These are phyloP conservation scores for Conus ventricosus DNA, from an alignment of 1,140 invertebrate species.

Conservation along the genomic window DNA sequence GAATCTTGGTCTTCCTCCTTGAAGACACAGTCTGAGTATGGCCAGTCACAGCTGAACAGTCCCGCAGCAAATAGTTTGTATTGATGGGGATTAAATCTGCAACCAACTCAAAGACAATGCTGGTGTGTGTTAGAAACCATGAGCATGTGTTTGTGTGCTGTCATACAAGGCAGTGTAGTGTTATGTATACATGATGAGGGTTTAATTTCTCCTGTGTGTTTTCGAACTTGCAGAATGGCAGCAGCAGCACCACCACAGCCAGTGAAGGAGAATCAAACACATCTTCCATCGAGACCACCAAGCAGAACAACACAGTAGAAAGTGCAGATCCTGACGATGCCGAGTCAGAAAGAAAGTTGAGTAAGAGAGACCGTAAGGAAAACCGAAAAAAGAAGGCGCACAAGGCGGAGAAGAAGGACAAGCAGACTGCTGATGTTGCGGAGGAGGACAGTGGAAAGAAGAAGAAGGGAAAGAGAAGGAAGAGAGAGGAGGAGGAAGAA, in stretches of 20 bases:
- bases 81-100: too few relatives aligned
- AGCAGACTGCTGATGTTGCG: not conserved
- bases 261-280: not conserved
- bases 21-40: too few relatives aligned
- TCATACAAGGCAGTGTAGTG: not conserved
- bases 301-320: conserved; percentile 17
- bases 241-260: conserved; percentile 39
- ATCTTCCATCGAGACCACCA: conserved; percentile 29
- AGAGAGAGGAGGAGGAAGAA: conserved; percentile 16
- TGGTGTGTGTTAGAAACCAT: too few relatives aligned
- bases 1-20: too few relatives aligned
- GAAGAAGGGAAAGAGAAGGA: conserved; percentile 11
- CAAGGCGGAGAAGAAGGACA: conserved; percentile 39
- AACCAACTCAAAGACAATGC: too few relatives aligned
- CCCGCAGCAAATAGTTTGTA: too few relatives aligned
- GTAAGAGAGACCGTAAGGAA: conserved; percentile 37
- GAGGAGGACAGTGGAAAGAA: not conserved
- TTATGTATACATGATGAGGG: too few relatives aligned
- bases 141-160: not conserved
- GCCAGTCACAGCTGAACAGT: too few relatives aligned
- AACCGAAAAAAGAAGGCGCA: conserved; percentile 51
- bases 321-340: conserved; percentile 4
- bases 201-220: conserved; percentile 13
- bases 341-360: conserved; percentile 39
- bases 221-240: conserved; percentile 28